phyloP scores from a whole-genome alignment of 2,888 invertebrate species.

The Gnatocerus cornutus region DNA sequence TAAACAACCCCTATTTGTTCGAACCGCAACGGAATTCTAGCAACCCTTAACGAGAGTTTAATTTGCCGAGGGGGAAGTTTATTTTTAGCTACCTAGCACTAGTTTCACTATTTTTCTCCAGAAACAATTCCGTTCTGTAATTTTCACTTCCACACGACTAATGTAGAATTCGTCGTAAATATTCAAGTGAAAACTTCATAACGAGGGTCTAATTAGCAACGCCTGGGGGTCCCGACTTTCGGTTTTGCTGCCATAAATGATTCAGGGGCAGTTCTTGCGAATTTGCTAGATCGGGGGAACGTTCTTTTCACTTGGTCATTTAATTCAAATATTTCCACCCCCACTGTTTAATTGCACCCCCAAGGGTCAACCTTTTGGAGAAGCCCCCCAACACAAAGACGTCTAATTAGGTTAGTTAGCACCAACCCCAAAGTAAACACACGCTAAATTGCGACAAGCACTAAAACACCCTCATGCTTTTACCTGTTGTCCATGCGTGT shows the following conservation, averaged over 20 bases:
- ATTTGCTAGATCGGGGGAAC: too few relatives aligned
- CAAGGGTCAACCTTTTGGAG: conserved; percentile 19
- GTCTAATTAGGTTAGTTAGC: conserved; percentile 43
- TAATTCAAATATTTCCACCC: too few relatives aligned
- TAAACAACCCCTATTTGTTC: conserved; percentile 22
- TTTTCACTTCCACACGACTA: too few relatives aligned
- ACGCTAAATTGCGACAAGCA: neutral
- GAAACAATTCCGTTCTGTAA: neutral
- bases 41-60: conserved; percentile 12
- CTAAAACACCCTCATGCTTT: conserved; percentile 25
- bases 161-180: too few relatives aligned
- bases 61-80: neutral
- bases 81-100: neutral
- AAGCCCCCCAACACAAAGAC: conserved; percentile 29
- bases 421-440: neutral
- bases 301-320: too few relatives aligned
- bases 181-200: neutral
- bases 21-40: conserved; percentile 2
- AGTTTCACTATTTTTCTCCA: too few relatives aligned
- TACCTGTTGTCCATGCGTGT: conserved; percentile 72
- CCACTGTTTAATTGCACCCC: conserved; percentile 25
- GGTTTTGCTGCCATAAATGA: too few relatives aligned
- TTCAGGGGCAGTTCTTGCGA: too few relatives aligned
- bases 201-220: neutral
- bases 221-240: too few relatives aligned